Percentiles rank a stretch among this genome's conserved stretches.
Conservation (phyloP, 2,888 invertebrate species). For the Leucophenga montana region DNA sequence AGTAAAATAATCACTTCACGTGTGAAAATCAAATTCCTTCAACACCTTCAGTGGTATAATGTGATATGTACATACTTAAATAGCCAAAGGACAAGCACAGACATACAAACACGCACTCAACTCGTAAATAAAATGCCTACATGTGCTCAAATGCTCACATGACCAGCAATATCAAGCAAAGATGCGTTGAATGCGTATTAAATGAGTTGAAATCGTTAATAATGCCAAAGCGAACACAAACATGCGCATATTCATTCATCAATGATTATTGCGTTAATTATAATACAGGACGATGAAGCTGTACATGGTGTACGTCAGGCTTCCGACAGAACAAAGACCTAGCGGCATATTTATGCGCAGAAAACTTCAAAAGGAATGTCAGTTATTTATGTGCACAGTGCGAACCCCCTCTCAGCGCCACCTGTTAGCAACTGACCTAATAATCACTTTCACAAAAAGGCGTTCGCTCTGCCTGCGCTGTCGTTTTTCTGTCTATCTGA, state of each 20-base stretch:
- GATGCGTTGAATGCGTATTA: slow-evolving; percentile 29
- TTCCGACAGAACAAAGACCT: background rate
- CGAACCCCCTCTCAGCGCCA: slow-evolving; percentile 12
- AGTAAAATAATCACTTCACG: slow-evolving; percentile 45
- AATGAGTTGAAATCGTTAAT: slow-evolving; percentile 59
- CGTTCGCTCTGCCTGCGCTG: slow-evolving; percentile 33
- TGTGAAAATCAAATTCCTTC: slow-evolving; percentile 71
- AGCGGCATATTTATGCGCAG: slow-evolving; percentile 58
- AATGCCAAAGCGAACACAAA: slow-evolving; percentile 45
- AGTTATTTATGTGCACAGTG: slow-evolving; percentile 58
- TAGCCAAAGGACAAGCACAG: slow-evolving; percentile 38
- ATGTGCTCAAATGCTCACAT: slow-evolving; percentile 2
- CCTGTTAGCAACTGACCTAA: slow-evolving; percentile 56
- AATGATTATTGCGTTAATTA: slow-evolving; percentile 69
- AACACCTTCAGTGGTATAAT: slow-evolving; percentile 51
- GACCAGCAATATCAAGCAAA: background rate
- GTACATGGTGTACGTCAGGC: slow-evolving; percentile 37
- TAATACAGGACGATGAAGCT: slow-evolving; percentile 42
- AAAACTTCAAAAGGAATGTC: slow-evolving; percentile 66
- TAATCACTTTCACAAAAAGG: slow-evolving; percentile 55
- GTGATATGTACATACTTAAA: slow-evolving; percentile 38
- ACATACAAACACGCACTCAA: background rate
- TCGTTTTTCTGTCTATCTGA: slow-evolving; percentile 26
- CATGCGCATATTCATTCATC: slow-evolving; percentile 56
- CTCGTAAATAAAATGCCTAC: slow-evolving; percentile 30